Percentiles rank a stretch among this genome's conserved stretches.
Evolutionary conservation across 92 coral and sea anemone genomes (phyloP).

Genomic region (Heliopora coerulea): DNA sequence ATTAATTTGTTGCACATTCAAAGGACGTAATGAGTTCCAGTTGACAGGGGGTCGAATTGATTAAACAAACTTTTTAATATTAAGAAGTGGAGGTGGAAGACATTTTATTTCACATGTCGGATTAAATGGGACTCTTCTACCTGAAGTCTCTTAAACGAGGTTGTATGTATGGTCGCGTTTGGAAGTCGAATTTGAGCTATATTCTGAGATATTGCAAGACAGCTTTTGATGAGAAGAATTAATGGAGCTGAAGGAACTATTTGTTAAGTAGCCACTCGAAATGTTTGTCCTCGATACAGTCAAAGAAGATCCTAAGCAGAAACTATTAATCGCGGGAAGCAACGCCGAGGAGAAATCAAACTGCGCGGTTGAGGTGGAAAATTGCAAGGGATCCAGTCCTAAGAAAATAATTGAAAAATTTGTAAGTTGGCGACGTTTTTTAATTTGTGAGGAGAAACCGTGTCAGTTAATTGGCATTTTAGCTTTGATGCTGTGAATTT

Average conservation of each 20-base stretch:
- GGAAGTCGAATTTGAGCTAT: not conserved
- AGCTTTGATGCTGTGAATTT: not conserved
- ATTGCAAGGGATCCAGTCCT: not conserved
- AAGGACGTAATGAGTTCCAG: constrained; percentile 39
- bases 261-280: constrained; percentile 28
- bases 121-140: constrained; percentile 18
- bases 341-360: not conserved
- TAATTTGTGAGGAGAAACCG: not conserved
- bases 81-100: constrained; percentile 23
- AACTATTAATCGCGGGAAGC: not conserved
- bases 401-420: not conserved
- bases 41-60: constrained; percentile 45
- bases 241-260: not conserved
- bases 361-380: not conserved
- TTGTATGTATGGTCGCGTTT: not conserved
- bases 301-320: not conserved
- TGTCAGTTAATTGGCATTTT: not conserved
- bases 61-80: constrained; percentile 44
- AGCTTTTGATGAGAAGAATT: too few species aligned
- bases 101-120: constrained; percentile 36
- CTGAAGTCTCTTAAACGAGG: not conserved
- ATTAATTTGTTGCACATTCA: constrained; percentile 41
- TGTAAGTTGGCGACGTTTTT: constrained; percentile 12
- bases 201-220: too few species aligned
- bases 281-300: constrained; percentile 25